Conservation (phyloP, 2,888 invertebrate species). For the Luperina nickerlii region DNA sequence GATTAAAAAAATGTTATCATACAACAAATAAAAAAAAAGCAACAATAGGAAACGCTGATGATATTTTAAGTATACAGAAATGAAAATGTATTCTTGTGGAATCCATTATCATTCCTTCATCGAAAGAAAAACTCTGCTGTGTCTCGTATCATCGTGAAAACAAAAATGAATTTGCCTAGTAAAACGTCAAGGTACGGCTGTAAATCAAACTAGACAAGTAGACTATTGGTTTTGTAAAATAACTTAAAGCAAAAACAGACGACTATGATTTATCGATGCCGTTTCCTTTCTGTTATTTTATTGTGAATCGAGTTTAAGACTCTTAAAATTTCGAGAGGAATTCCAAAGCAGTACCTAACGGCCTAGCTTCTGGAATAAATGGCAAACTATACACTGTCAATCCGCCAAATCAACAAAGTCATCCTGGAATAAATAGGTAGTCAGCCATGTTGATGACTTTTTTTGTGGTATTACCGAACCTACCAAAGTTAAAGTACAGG, state of each 20-base stretch:
- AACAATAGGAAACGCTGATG: background rate
- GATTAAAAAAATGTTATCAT: background rate
- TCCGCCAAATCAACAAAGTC: background rate
- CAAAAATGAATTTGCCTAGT: background rate
- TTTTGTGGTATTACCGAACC: constrained; percentile 12
- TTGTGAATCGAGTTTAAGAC: constrained; percentile 51
- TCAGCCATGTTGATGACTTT: background rate
- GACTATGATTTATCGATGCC: constrained; percentile 69
- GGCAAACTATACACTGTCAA: background rate
- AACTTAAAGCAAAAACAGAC: constrained; percentile 65
- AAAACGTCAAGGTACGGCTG: constrained; percentile 6
- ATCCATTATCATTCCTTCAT: background rate
- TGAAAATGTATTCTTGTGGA: background rate
- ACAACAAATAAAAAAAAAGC: background rate
- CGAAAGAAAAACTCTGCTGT: background rate
- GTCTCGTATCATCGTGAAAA: background rate
- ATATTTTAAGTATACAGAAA: background rate
- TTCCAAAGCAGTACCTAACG: background rate
- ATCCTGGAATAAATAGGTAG: no score
- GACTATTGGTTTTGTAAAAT: constrained; percentile 70
- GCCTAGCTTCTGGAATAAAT: background rate
- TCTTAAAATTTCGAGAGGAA: background rate
- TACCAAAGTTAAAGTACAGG: background rate
- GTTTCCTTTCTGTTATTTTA: constrained; percentile 67
- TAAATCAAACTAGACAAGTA: constrained; percentile 66